Evolutionary conservation across 2,113 vertebrate species (phyloP), one percentile per base, ranked within the genome.

Genomic region (Hippoglossus stenolepis): DNA sequence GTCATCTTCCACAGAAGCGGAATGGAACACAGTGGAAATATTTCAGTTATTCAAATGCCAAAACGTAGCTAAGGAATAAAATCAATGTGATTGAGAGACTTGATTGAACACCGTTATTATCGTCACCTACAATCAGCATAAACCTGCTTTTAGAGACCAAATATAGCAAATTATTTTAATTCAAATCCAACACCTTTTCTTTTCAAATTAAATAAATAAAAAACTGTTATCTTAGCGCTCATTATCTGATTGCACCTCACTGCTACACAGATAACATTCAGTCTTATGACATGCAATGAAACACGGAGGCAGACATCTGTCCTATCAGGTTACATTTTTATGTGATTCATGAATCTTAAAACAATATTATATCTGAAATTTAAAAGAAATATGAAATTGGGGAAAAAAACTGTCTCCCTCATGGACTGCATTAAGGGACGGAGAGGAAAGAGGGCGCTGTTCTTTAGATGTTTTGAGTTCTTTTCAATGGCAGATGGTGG

Each of bases 61-160:
- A 67, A 68, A 35, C 40, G 10, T 8, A 67, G 1, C 13, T 64
- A 9, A 54, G 13, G 59, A 49, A 45, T 15, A 28, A 43, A 1
- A 60, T 10, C 20, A 4, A 15, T 13, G 31, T 14, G 20, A 69
- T 64, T 6, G 1, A 83, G 43, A 65, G 13, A 24, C 26, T 6
- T 70, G 61, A 70, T 61, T 70, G 54, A 38, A 67, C 38, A 43
- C 18, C 67, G 64, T 64, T 26, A 79, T 81, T 66, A 75, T 76
- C 49, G 60, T 75, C 60, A 75, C 8, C 56, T 45, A 24, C 21
- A 68, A 17, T 2, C 54, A 45, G 26, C n/a, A 31, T 14, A 8
- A 14, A 20, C 2, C 15, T 24, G 14, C 10, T 53, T 66, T 26
- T 18, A 31, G 4, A 65, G 14, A 53, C 1, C 21, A 24, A 59